Evolutionary conservation across 2,113 vertebrate species (phyloP), one percentile per base, ranked within the genome.

Genomic region (Shinisaurus crocodilurus): DNA sequence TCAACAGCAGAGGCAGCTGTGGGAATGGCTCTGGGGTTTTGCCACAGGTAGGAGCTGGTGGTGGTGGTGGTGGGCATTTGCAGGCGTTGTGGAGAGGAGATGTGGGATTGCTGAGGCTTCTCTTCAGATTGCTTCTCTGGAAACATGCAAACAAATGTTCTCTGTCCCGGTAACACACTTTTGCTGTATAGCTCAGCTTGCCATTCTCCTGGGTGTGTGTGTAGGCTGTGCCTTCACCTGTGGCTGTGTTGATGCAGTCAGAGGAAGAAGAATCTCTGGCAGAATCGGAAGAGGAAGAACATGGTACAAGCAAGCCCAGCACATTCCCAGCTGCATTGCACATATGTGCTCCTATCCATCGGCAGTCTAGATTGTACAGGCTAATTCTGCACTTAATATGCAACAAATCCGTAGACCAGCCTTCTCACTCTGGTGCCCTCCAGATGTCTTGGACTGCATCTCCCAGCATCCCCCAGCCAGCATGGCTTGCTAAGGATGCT

Each of bases 1-100:
- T 91, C 2, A 77, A 87, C 92, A 92, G 93, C 91, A 96, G 92
- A 91, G 91, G 92, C 93, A 65, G 67, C 94, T 96, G 94, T 92
- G 88, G 79, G 82, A 8, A 8, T 63, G 94, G 93, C 90, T 88
- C 65, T 92, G 2, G 92, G 92, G 86, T 92, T 92, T 94, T 88
- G 86, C 91, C 95, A 92, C 69, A 91, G 94, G 86, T 29, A 15
- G 89, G 88, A 79, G 89, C 82, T 95, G 95, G 76, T 85, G 45
- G 74, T 87, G 67, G 5, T 43, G n/a, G 72, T 74, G 60, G 40
- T 43, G 16, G n/a, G 32, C 0, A 0, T 6, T 37, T 48, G 37
- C 37, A 25, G 74, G 60, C 89, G 34, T 50, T 15, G 45, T 4
- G 32, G 7, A 50, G 34, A 50, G 50, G n/a, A 23, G 12, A 43